Evolutionary conservation across 2,888 invertebrate genomes (phyloP).

Genomic region (Drosophila neonasuta): DNA sequence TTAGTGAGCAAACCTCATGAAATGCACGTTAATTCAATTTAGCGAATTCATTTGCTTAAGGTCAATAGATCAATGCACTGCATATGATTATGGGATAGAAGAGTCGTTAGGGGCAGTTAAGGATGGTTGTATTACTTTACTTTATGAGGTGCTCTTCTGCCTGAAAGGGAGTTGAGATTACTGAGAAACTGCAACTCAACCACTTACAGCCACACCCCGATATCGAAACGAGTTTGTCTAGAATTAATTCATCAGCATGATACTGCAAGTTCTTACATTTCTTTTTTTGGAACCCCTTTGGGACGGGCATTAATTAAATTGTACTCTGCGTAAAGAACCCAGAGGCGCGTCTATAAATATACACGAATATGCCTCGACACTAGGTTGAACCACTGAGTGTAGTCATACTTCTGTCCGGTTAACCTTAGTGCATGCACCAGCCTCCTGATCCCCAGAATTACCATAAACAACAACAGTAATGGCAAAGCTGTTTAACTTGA

Average conservation of each 20-base stretch:
- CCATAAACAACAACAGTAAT: slow-evolving; percentile 2
- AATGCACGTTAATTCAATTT: background rate
- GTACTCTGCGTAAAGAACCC: background rate
- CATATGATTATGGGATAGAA: background rate
- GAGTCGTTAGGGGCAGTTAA: background rate
- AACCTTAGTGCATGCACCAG: slow-evolving; percentile 22
- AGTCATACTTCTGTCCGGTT: background rate
- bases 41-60: background rate
- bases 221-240: slow-evolving; percentile 18
- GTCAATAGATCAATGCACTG: slow-evolving; percentile 9
- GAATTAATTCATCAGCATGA: slow-evolving; percentile 30
- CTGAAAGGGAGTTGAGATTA: background rate
- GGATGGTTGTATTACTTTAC: background rate
- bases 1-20: slow-evolving; percentile 1
- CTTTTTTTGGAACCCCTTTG: slow-evolving; percentile 9
- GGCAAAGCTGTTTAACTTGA: slow-evolving; percentile 37
- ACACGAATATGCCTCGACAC: background rate
- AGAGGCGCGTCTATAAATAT: slow-evolving; percentile 29
- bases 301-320: slow-evolving; percentile 1
- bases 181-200: slow-evolving; percentile 4
- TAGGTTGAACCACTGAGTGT: background rate
- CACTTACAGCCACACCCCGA: background rate
- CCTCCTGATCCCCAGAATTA: slow-evolving; percentile 26
- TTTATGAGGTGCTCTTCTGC: background rate
- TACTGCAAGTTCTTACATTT: slow-evolving; percentile 22